Conservation (phyloP, 2,888 invertebrate species). For the Tortricodes alternella region DNA sequence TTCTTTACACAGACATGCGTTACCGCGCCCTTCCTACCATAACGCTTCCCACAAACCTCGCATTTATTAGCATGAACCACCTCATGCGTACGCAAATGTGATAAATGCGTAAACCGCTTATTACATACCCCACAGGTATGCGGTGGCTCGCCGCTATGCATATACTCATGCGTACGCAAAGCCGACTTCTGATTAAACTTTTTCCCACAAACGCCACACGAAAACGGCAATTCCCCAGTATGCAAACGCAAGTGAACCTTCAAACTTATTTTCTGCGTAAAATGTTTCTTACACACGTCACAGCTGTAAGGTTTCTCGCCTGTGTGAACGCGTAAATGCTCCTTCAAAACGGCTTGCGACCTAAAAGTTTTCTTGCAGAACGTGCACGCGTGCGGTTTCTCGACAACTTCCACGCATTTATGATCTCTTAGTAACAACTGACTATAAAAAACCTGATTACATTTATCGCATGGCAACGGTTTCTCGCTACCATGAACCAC, state of each 20-base stretch:
- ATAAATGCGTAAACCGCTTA: no score
- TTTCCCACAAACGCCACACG: not conserved
- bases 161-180: no score
- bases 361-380: slow-evolving; percentile 1
- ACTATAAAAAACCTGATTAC: not conserved
- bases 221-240: not conserved
- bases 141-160: no score
- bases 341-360: not conserved
- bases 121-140: no score
- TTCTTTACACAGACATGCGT: no score
- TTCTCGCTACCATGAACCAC: not conserved
- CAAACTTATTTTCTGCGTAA: not conserved
- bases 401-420: not conserved
- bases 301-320: slow-evolving; percentile 6
- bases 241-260: not conserved
- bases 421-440: not conserved
- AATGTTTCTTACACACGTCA: not conserved
- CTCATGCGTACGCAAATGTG: no score
- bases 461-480: not conserved
- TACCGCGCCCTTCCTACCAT: no score
- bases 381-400: no score
- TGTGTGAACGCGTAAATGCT: slow-evolving; percentile 3
- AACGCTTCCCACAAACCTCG: no score
- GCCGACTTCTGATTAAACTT: no score
- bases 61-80: no score